phyloP scores from a whole-genome alignment of 1,140 invertebrate species.

The Hermatobates lingyangjiaoensis region DNA sequence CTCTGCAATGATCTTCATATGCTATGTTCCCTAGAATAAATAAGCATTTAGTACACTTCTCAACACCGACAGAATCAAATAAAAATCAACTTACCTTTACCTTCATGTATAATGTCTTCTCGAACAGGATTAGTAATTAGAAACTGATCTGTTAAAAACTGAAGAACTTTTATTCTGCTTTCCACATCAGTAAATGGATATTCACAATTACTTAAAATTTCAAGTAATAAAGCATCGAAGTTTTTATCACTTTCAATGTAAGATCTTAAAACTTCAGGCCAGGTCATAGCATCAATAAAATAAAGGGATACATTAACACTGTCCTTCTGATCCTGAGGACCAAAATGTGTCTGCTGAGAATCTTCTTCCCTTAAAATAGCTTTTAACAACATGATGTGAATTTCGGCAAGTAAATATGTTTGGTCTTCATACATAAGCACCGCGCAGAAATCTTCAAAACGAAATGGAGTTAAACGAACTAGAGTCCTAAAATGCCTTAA shows the following conservation, averaged over 20 bases:
- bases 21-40: constrained; percentile 55
- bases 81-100: constrained; percentile 26
- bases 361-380: constrained; percentile 86
- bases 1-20: constrained; percentile 88
- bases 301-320: constrained; percentile 83
- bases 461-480: constrained; percentile 77
- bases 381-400: constrained; percentile 81
- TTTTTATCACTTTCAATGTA: constrained; percentile 76
- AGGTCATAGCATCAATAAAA: constrained; percentile 83
- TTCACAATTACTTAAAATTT: constrained; percentile 48
- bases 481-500: constrained; percentile 75
- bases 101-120: constrained; percentile 85
- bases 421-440: constrained; percentile 82
- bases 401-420: constrained; percentile 70
- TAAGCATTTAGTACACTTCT: constrained; percentile 5
- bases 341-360: constrained; percentile 83
- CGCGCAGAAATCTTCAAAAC: constrained; percentile 90
- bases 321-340: constrained; percentile 88
- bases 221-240: constrained; percentile 49
- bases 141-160: constrained; percentile 85
- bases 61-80: neutral
- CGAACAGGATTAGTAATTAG: constrained; percentile 79
- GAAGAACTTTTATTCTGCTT: constrained; percentile 65
- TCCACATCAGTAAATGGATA: constrained; percentile 77
- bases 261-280: constrained; percentile 74